phyloP scores from a whole-genome alignment of 2,113 vertebrate species.

The Saiga tatarica region DNA sequence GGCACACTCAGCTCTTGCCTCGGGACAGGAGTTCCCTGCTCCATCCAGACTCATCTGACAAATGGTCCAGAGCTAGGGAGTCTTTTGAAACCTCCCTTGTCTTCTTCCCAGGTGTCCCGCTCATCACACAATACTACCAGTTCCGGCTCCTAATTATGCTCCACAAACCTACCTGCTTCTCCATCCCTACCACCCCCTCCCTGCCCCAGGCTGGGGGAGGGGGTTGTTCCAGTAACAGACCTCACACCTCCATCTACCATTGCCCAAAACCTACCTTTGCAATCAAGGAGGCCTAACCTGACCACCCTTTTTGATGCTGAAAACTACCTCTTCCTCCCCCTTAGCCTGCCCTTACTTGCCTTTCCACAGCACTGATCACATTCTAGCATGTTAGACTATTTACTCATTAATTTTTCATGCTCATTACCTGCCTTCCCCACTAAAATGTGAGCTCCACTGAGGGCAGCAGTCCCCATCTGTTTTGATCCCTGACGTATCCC shows the following conservation, averaged over 20 bases:
- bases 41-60: no score
- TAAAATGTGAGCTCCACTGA: not conserved
- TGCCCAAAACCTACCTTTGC: not conserved
- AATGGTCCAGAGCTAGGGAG: not conserved
- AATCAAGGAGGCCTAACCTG: not conserved
- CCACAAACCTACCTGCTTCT: not conserved
- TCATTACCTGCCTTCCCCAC: not conserved
- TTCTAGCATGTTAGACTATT: not conserved
- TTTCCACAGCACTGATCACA: not conserved
- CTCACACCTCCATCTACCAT: not conserved
- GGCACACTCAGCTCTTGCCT: not conserved
- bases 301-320: not conserved
- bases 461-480: no score
- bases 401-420: not conserved
- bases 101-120: no score
- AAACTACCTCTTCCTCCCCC: not conserved
- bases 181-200: not conserved
- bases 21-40: not conserved
- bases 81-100: rapidly evolving
- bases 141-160: not conserved
- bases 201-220: not conserved
- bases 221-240: no score
- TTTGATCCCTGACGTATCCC: not conserved
- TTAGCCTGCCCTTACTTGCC: not conserved
- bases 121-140: not conserved